A percentile compares a stretch with the other conserved stretches of the same genome.
Conservation (phyloP, 1,140 invertebrate species). For the Marisa cornuarietis region DNA sequence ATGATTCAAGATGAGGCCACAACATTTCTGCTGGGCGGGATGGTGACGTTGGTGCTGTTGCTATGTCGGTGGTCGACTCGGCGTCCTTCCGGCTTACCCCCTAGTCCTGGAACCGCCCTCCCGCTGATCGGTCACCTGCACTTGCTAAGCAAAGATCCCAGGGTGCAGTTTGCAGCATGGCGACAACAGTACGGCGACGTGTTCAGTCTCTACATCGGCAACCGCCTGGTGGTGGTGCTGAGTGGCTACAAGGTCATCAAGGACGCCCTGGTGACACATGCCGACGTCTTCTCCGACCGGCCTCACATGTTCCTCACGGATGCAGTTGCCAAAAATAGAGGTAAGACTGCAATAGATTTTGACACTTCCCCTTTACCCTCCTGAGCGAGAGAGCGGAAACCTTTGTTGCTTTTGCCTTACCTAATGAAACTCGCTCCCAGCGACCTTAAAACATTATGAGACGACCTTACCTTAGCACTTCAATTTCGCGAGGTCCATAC, state of each 20-base stretch:
- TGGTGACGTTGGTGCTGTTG: constrained; percentile 1
- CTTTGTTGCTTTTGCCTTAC: no score
- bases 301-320: constrained; percentile 26
- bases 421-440: no score
- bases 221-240: constrained; percentile 25
- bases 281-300: constrained; percentile 31
- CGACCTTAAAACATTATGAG: no score
- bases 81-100: constrained; percentile 19
- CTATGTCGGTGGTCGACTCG: constrained; percentile 12
- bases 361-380: no score
- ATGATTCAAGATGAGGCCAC: background rate
- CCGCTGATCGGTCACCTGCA: constrained; percentile 37
- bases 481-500: no score
- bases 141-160: constrained; percentile 23
- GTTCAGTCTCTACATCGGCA: constrained; percentile 31
- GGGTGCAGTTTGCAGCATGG: constrained; percentile 14
- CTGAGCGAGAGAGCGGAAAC: no score
- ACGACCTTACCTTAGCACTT: no score
- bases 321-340: constrained; percentile 23
- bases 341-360: background rate
- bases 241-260: constrained; percentile 34
- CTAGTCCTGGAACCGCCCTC: constrained; percentile 18
- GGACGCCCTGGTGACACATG: constrained; percentile 34
- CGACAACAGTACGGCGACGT: constrained; percentile 40
- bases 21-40: background rate